These are phyloP conservation scores for Drosophila persimilis DNA, from an alignment of 1,140 invertebrate genomes.

Conservation along the genomic window DNA sequence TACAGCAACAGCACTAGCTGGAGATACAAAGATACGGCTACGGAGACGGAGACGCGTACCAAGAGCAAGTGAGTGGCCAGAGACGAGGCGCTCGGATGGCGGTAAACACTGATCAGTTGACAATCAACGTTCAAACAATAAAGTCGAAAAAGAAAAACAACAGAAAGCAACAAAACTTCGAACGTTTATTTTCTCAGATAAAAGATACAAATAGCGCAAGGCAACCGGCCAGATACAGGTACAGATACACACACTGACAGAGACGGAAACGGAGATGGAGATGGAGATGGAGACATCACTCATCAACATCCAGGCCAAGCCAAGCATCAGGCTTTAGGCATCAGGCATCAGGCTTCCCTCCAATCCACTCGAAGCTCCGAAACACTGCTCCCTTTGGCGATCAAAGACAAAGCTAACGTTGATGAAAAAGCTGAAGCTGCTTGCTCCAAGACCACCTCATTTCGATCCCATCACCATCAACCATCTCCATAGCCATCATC, in stretches of 20 bases:
- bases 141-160: constrained; percentile 43
- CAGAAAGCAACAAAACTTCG: constrained; percentile 26
- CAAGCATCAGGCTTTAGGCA: constrained; percentile 1
- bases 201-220: constrained; percentile 68
- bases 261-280: neutral
- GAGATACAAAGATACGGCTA: constrained; percentile 1
- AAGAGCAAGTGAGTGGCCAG: too few species aligned
- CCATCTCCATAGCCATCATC: constrained; percentile 42
- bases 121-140: constrained; percentile 77
- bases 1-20: neutral
- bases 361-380: neutral
- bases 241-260: constrained; percentile 17
- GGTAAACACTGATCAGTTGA: constrained; percentile 74
- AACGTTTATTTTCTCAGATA: constrained; percentile 63
- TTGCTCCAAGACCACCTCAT: too few species aligned
- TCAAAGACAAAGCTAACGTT: constrained; percentile 15
- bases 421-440: neutral
- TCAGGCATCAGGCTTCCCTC: neutral
- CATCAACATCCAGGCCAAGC: too few species aligned
- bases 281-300: too few species aligned
- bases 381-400: constrained; percentile 24
- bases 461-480: neutral
- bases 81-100: constrained; percentile 21
- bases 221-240: constrained; percentile 24
- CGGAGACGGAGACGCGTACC: constrained; percentile 1